Base-by-base conservation (phyloP, 2,113 vertebrate genomes). In the Porphyrio hochstetteri region DNA sequence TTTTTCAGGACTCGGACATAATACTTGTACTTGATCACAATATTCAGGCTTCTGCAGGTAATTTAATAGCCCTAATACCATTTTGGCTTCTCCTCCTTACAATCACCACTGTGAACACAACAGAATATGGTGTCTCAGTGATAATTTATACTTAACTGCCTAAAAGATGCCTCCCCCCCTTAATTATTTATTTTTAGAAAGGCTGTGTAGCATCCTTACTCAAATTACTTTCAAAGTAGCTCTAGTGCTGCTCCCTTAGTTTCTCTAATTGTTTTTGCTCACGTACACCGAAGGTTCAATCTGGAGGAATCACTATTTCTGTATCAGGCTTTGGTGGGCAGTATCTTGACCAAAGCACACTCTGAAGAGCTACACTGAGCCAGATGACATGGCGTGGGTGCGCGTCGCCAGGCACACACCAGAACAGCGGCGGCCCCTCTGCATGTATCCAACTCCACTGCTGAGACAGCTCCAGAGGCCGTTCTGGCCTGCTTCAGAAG, bases 371-470 rank as follows among this genome's bases (percentile, higher is more conserved):
- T 52, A 24, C 13, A 4, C 31, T 4, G 52, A 70, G 35, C 29
- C 5, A 38, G 28, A 12, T 2, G 5, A 9, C 2, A 0, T 2
- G 21, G 40, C 2, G 4, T 1, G 1, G 64, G 27, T 2, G 5
- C 2, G 5, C n/a, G 3, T 46, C 44, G 12, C 44, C 40, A 11
- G 42, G 40, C 27, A 50, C 4, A 4, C 0, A 12, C 68, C 19
- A 2, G 0, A 1, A 6, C 42, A 38, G 48, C 38, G 8, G 4
- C 1, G 0, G 5, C 38, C 48, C 53, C 31, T 31, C 52, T 82
- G 29, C 2, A 2, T 6, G 13, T 10, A 44, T 33, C 46, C 67
- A 71, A 27, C 17, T n/a, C 24, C 38, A 11, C 23, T 8, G 14
- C 8, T 68, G 55, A 75, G 75, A 36, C 40, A 64, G 7, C 3